These are phyloP conservation scores for Hanleya hanleyi DNA, from an alignment of 2,888 invertebrate genomes.

Conservation along the genomic window DNA sequence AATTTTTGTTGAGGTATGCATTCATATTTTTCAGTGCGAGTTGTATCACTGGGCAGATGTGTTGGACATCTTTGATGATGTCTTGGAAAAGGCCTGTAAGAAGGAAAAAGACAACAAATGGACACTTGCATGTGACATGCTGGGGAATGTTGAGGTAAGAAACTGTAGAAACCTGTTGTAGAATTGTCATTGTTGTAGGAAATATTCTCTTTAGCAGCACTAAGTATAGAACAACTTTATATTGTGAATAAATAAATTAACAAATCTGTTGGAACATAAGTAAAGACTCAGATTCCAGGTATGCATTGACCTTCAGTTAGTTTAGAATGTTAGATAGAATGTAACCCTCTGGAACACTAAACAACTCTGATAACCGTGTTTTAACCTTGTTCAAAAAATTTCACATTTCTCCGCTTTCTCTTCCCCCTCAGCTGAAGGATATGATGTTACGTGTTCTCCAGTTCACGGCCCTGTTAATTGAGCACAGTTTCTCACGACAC, in stretches of 20 bases:
- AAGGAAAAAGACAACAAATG: conserved; percentile 79
- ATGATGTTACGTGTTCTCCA: conserved; percentile 84
- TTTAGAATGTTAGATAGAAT: no score
- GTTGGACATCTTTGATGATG: conserved; percentile 80
- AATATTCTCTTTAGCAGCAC: not conserved
- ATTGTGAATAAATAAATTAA: no score
- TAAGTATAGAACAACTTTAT: not conserved
- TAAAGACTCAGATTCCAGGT: no score
- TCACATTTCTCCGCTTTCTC: no score
- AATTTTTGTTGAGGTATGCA: no score
- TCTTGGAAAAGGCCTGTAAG: conserved; percentile 84
- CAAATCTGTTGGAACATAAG: no score
- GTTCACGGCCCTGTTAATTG: conserved; percentile 88
- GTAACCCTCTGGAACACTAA: no score
- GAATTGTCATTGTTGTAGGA: no score
- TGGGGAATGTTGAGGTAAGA: conserved; percentile 78
- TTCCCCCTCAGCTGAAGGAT: conserved; percentile 83
- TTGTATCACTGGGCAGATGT: conserved; percentile 90
- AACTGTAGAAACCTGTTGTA: conserved; percentile 27
- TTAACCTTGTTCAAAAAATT: no score
- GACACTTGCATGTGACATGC: conserved; percentile 84
- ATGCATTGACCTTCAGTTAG: no score
- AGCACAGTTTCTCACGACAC: conserved; percentile 90
- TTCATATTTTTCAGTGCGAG: no score
- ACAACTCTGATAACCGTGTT: no score